Percentiles rank a stretch among this genome's conserved stretches.
Evolutionary conservation across 2,113 vertebrate genomes (phyloP).

Genomic region (Lontra canadensis): DNA sequence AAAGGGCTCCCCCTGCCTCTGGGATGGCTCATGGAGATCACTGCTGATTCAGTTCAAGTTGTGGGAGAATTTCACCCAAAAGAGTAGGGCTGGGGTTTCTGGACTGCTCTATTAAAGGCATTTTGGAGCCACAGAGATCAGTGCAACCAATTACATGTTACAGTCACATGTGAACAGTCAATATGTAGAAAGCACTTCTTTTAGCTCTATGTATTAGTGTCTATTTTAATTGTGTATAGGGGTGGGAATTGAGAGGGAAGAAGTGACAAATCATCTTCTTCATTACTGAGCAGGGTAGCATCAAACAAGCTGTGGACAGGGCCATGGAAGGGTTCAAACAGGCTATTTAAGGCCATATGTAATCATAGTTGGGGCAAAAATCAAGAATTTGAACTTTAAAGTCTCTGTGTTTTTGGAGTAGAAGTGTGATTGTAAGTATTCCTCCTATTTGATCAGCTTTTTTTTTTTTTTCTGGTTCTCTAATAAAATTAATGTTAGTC

Average conservation of each 20-base stretch:
- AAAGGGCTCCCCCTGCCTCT: slow-evolving; percentile 60
- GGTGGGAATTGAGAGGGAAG: not conserved
- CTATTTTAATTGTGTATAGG: not conserved
- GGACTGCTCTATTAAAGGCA: not conserved
- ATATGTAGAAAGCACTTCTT: not conserved
- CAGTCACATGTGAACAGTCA: not conserved
- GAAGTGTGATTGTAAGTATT: not conserved
- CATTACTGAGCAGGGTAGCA: not conserved
- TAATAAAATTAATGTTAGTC: not conserved
- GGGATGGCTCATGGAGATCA: not conserved
- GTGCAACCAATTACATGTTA: not conserved
- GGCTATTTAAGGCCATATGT: not conserved
- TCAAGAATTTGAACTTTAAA: not conserved
- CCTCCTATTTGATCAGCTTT: not conserved
- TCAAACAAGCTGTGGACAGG: not conserved
- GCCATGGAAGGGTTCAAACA: not conserved
- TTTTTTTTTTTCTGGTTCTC: not conserved
- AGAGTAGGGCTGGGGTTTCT: not conserved
- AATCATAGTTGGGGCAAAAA: not conserved
- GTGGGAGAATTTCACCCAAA: not conserved
- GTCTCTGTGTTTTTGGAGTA: not conserved
- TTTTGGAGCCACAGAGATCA: not conserved
- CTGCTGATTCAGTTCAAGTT: not conserved
- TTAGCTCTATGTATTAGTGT: not conserved
- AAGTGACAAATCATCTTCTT: not conserved